These are phyloP conservation scores for Orchesellides sinensis DNA, from an alignment of 2,888 invertebrate genomes.

Conservation along the genomic window DNA sequence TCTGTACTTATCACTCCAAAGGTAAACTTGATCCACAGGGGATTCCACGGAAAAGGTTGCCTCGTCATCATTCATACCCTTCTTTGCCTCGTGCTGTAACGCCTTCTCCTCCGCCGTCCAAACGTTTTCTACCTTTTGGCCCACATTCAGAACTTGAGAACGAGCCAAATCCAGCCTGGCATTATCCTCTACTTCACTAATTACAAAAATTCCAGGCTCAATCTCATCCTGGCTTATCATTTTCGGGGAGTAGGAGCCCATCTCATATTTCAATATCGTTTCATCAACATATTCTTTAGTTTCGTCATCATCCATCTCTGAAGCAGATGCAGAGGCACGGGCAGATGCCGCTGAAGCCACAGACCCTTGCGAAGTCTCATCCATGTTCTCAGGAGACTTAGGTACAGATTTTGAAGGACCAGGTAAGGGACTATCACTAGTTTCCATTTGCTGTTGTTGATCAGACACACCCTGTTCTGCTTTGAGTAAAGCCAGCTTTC, in stretches of 20 bases:
- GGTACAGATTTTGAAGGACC: slow-evolving; percentile 45
- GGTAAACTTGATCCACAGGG: slow-evolving; percentile 89
- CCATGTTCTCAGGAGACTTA: too few species aligned
- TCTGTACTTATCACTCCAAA: slow-evolving; percentile 99
- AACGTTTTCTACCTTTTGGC: slow-evolving; percentile 77
- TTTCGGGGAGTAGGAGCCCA: slow-evolving; percentile 91
- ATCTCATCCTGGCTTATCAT: slow-evolving; percentile 82
- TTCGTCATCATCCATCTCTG: slow-evolving; percentile 76
- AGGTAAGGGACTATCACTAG: slow-evolving; percentile 29
- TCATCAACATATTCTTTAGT: slow-evolving; percentile 80
- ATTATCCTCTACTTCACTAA: slow-evolving; percentile 87
- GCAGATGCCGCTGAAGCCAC: slow-evolving; percentile 50
- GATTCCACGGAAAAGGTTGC: slow-evolving; percentile 95
- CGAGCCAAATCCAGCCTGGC: slow-evolving; percentile 79
- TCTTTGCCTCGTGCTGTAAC: slow-evolving; percentile 88
- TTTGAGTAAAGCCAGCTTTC: slow-evolving; percentile 93
- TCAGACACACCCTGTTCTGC: slow-evolving; percentile 83
- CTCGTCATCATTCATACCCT: slow-evolving; percentile 91
- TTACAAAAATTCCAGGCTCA: slow-evolving; percentile 86
- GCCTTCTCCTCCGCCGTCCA: slow-evolving; percentile 82
- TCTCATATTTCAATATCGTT: slow-evolving; percentile 84
- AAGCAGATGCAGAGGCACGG: neutral
- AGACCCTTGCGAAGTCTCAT: slow-evolving; percentile 46
- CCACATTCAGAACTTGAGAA: slow-evolving; percentile 70
- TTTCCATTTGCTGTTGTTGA: neutral